These are phyloP conservation scores for Mormoops blainvillei DNA, from an alignment of 2,113 vertebrate species.

Conservation along the genomic window DNA sequence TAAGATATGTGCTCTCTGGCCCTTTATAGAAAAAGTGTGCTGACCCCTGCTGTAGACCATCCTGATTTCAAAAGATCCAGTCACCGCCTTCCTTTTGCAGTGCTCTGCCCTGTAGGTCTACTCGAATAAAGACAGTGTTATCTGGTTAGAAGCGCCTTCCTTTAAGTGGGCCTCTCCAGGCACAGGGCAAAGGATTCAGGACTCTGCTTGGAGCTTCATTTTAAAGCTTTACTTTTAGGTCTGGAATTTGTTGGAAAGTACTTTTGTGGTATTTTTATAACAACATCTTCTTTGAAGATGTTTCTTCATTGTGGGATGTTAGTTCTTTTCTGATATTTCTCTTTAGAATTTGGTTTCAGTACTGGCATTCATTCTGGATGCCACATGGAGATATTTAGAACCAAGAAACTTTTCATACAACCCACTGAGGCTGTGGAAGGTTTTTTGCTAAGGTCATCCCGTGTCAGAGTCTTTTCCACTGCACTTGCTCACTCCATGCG, in stretches of 20 bases:
- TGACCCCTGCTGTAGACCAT: not conserved
- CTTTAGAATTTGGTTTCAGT: slow-evolving; percentile 73
- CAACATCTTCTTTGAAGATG: slow-evolving; percentile 78
- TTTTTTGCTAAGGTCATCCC: slow-evolving; percentile 62
- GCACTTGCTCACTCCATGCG: not conserved
- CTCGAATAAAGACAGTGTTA: slow-evolving; percentile 26
- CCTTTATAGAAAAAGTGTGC: not conserved
- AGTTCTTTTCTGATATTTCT: slow-evolving; percentile 75
- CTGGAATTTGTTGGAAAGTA: slow-evolving; percentile 75
- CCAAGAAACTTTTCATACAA: slow-evolving; percentile 68
- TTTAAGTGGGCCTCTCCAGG: slow-evolving; percentile 63
- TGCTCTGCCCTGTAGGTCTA: not conserved
- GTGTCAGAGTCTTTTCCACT: slow-evolving; percentile 50
- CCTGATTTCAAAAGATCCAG: not conserved
- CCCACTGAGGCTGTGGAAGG: slow-evolving; percentile 48
- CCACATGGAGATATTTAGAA: slow-evolving; percentile 73
- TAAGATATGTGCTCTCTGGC: not conserved
- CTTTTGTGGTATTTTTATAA: slow-evolving; percentile 80
- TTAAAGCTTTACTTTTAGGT: slow-evolving; percentile 80
- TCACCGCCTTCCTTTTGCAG: not conserved
- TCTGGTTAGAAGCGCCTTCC: slow-evolving; percentile 45
- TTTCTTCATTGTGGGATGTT: slow-evolving; percentile 79
- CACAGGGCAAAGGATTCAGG: slow-evolving; percentile 54
- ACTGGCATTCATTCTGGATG: slow-evolving; percentile 68
- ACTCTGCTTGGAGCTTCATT: slow-evolving; percentile 64